phyloP scores from a whole-genome alignment of 1,140 invertebrate species.

The Pseudachorutes palmiensis region DNA sequence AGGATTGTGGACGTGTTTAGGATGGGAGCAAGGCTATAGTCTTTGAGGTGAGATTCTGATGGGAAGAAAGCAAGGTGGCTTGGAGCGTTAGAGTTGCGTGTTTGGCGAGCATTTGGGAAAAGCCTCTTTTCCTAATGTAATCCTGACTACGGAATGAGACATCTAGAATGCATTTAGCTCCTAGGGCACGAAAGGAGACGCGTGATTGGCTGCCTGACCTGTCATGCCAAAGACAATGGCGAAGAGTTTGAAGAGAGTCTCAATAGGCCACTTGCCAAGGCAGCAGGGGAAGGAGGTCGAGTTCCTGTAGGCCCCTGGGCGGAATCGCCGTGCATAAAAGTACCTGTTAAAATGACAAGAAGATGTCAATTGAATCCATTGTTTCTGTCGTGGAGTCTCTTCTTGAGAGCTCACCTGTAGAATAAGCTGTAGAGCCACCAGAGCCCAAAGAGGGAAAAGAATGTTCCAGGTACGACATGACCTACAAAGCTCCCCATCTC shows the following conservation, averaged over 20 bases:
- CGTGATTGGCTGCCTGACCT: constrained; percentile 28
- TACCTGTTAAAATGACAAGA: constrained; percentile 36
- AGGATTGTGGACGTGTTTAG: too few species aligned
- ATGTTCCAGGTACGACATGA: constrained; percentile 48
- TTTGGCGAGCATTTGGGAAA: too few species aligned
- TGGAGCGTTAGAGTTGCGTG: too few species aligned
- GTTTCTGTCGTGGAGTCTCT: background rate
- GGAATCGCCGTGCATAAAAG: constrained; percentile 39
- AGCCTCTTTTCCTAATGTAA: too few species aligned
- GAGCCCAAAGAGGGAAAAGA: constrained; percentile 47
- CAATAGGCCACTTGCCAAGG: constrained; percentile 41
- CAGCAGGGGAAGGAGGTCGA: constrained; percentile 42
- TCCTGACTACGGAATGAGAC: too few species aligned
- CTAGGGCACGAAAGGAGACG: too few species aligned
- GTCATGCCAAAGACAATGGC: constrained; percentile 43
- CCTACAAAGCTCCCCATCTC: constrained; percentile 46
- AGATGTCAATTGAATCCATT: background rate
- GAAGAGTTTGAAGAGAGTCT: constrained; percentile 44
- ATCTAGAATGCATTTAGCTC: too few species aligned
- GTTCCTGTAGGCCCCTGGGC: constrained; percentile 39
- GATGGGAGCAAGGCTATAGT: too few species aligned
- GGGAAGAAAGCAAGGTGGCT: too few species aligned
- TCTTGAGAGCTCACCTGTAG: constrained; percentile 33
- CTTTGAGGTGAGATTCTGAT: too few species aligned
- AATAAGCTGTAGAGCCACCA: constrained; percentile 47